phyloP scores from a whole-genome alignment of 2,888 invertebrate species.

The Linnaemya vulpina region DNA sequence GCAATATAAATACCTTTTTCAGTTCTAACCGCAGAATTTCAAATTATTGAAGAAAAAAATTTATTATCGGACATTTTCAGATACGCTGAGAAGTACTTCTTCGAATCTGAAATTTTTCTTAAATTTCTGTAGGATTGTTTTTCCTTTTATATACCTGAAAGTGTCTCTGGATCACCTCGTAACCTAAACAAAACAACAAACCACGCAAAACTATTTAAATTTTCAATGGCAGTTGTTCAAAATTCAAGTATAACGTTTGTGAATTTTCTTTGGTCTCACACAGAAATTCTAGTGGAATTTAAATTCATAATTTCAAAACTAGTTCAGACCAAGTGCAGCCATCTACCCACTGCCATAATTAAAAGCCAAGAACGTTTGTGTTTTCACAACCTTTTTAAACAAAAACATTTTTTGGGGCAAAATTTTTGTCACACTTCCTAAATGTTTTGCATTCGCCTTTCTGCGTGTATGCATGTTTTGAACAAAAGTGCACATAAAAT shows the following conservation, averaged over 20 bases:
- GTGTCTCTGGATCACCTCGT: too few species aligned
- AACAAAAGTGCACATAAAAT: slow-evolving; percentile 7
- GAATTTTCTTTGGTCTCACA: not conserved
- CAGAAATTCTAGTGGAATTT: not conserved
- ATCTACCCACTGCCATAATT: not conserved
- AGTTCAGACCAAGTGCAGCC: not conserved
- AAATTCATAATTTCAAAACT: slow-evolving; percentile 1
- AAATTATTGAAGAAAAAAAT: too few species aligned
- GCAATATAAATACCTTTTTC: too few species aligned
- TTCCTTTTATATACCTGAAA: too few species aligned
- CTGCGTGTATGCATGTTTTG: not conserved
- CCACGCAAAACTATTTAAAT: not conserved
- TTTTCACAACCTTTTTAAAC: not conserved
- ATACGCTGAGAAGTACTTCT: too few species aligned
- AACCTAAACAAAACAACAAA: too few species aligned
- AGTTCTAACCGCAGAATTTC: too few species aligned
- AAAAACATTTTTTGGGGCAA: not conserved
- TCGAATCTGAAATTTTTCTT: too few species aligned
- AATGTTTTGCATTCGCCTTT: not conserved
- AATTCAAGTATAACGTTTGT: not conserved
- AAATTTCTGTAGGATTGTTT: too few species aligned
- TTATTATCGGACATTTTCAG: too few species aligned
- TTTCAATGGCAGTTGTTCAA: not conserved
- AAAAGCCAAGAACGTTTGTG: not conserved
- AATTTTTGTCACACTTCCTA: slow-evolving; percentile 4